A percentile compares a stretch with the other conserved stretches of the same genome.
Evolutionary conservation across 1,140 invertebrate genomes (phyloP).

Genomic region (Drosophila lini): DNA sequence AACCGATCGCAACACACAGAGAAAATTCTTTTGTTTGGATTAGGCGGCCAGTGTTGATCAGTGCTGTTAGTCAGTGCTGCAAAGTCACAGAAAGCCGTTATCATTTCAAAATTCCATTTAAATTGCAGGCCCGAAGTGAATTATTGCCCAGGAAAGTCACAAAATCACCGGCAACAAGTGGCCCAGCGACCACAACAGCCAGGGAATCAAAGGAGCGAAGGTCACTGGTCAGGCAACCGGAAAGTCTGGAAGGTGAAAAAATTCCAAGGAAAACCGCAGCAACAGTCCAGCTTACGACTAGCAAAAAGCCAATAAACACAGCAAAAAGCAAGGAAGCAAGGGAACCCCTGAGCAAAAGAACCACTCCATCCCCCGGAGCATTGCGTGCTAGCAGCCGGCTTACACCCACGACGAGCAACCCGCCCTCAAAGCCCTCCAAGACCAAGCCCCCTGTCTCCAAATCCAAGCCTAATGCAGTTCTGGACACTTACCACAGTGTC

Average conservation of each 20-base stretch:
- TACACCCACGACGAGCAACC: slow-evolving; percentile 27
- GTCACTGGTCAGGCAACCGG: slow-evolving; percentile 51
- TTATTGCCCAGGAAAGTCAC: slow-evolving; percentile 39
- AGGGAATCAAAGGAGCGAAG: slow-evolving; percentile 28
- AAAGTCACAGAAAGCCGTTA: not conserved
- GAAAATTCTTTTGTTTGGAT: slow-evolving; percentile 31
- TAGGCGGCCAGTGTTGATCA: slow-evolving; percentile 14
- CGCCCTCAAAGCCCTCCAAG: slow-evolving; percentile 14
- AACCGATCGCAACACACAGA: slow-evolving; percentile 26
- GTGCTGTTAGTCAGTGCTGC: slow-evolving; percentile 26
- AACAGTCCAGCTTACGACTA: slow-evolving; percentile 17
- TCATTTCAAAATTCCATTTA: slow-evolving; percentile 8
- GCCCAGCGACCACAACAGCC: slow-evolving; percentile 8
- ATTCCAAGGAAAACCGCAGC: slow-evolving; percentile 45
- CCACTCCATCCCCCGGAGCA: slow-evolving; percentile 64
- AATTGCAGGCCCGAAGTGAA: slow-evolving; percentile 54
- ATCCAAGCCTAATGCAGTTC: slow-evolving; percentile 70
- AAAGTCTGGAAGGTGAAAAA: slow-evolving; percentile 54
- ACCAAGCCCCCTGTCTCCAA: slow-evolving; percentile 31
- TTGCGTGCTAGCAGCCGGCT: slow-evolving; percentile 47
- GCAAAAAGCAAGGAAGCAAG: slow-evolving; percentile 51
- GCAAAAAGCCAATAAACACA: slow-evolving; percentile 44
- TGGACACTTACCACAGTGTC: slow-evolving; percentile 81
- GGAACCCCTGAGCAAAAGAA: slow-evolving; percentile 32
- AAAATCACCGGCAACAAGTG: slow-evolving; percentile 66